These are phyloP conservation scores for Phainopepla nitens DNA, from an alignment of 2,113 vertebrate species.

Conservation along the genomic window DNA sequence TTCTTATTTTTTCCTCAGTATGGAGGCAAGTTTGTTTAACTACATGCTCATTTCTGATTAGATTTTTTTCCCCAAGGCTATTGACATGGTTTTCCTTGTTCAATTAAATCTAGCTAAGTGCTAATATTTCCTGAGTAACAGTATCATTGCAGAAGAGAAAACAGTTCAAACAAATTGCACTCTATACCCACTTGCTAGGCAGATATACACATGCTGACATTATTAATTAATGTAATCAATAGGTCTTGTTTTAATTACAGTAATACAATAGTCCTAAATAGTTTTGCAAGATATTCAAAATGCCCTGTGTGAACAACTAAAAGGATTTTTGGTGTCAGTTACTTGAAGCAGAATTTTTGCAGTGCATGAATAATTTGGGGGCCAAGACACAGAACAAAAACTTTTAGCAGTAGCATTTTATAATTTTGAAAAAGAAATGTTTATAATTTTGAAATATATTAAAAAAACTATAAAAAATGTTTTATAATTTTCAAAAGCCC, in stretches of 20 bases:
- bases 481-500: too few species aligned
- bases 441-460: neutral
- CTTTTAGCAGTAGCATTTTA: neutral
- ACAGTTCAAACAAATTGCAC: neutral
- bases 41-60: slow-evolving; percentile 3
- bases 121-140: neutral
- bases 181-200: neutral
- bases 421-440: neutral
- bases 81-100: slow-evolving; percentile 8
- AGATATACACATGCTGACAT: neutral
- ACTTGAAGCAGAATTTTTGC: neutral
- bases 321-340: neutral
- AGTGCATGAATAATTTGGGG: neutral
- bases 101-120: neutral
- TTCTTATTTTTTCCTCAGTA: neutral
- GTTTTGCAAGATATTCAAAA: neutral
- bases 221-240: slow-evolving; percentile 12
- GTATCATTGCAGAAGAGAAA: neutral
- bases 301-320: neutral
- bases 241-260: slow-evolving; percentile 28
- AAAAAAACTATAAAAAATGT: too few species aligned
- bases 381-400: neutral
- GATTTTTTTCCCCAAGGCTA: neutral
- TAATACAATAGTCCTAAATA: neutral
- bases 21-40: neutral